Base-by-base conservation (phyloP, 2,888 invertebrate species). In the Lepidocyrtinus sp. region DNA sequence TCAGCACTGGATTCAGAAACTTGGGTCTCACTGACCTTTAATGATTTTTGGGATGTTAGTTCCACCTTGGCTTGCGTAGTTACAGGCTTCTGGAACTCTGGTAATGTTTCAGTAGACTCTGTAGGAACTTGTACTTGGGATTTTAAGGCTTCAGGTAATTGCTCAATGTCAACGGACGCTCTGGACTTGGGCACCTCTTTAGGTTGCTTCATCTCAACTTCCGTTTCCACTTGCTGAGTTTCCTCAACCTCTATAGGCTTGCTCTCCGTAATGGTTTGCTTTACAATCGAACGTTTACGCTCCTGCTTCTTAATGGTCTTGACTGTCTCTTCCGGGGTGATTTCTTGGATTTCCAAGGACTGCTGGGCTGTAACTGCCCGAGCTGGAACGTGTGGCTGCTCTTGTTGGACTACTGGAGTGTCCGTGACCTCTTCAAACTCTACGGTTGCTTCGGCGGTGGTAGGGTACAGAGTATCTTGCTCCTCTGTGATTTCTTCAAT, bases 1-100 rank as follows among this genome's bases (percentile, higher is more conserved):
- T 87, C 87, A 45, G 83, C 86, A 87, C 89, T 89, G 61, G 86
- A 87, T 87, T 90, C 89, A 83, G 88, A 87, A 21, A 89, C 84
- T 17, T 64, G 55, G 50, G 55, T 55, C 27, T 67, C 46, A 2
- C n/a, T n/a, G 1, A 79, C 68, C n/a, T 79, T 17, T 2, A 79
- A 0, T 9, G 36, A 24, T 45, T 63, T 25, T 22, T 78, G 65
- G 1, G 45, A 15, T 1, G 5, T 15, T 15, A 68, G 15, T 12
- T 9, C 50, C 21, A 61, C 71, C 2, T 5, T 5, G 1, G 61
- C 71, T 19, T 61, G 15, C 2, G 9, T n/a, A 17, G n/a, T 12
- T 17, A 5, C n/a, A n/a, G 27, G 26, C 15, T 3, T n/a, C 24
- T 21, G 21, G 22, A 62, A 9, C 5, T 12, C 9, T 15, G 12